Conservation (phyloP, 2,113 vertebrate genomes). For the Microcebus lehilahytsara region DNA sequence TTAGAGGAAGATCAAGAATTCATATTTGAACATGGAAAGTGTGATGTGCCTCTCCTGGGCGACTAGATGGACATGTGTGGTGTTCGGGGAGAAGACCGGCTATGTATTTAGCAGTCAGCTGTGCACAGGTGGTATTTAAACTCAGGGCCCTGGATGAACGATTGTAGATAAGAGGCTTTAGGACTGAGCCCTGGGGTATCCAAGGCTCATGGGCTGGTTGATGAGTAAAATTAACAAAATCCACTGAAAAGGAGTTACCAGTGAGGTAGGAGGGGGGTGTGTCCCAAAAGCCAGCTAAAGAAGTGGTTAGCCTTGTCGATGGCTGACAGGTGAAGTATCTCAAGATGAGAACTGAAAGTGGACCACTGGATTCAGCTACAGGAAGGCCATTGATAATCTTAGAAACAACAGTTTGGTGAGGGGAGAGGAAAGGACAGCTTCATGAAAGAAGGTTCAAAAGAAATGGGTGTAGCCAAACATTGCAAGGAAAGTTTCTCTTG, state of each 20-base stretch:
- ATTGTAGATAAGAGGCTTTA: not conserved
- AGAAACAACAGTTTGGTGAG: not conserved
- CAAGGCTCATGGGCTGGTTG: not conserved
- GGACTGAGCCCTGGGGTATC: not conserved
- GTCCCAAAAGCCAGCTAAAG: not conserved
- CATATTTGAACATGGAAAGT: not conserved
- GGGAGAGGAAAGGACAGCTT: not conserved
- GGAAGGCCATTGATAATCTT: not conserved
- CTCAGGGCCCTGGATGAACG: not conserved
- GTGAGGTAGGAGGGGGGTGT: rapidly evolving
- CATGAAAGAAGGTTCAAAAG: not conserved
- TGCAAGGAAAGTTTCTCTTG: not conserved
- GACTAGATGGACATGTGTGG: not conserved
- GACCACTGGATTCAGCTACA: not conserved
- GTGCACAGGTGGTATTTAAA: not conserved
- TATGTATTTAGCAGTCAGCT: not conserved
- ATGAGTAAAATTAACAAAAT: constrained; percentile 1
- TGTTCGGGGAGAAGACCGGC: not conserved
- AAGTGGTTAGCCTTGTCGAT: not conserved
- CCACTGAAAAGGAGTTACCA: not conserved
- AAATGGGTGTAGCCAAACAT: not conserved
- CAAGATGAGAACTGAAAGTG: not conserved
- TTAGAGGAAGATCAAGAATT: not conserved
- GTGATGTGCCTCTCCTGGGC: not conserved
- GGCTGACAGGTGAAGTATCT: not conserved